Evolutionary conservation across 2,113 vertebrate species (phyloP), one percentile per base, ranked within the genome.

Genomic region (Lagopus muta): DNA sequence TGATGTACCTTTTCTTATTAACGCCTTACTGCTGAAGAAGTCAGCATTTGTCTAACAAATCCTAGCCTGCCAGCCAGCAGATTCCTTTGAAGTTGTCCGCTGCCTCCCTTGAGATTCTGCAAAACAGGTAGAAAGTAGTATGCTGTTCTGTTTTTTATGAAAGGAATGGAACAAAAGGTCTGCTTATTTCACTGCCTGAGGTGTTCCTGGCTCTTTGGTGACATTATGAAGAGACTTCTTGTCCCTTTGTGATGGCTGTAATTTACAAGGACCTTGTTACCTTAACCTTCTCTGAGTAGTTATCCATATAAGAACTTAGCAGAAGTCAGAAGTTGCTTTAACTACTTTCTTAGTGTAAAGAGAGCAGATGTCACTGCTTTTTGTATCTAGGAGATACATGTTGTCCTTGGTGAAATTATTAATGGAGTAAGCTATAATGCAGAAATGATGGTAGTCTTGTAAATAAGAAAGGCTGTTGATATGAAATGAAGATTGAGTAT

Each of bases 51-150:
- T 86, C 16, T 58, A 92, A 61, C 27, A 83, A 77, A 64, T 45
- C 25, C 48, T 52, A 64, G 32, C 13, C 36, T 83, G 50, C 36
- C 55, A 88, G 72, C 67, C 42, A 81, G 60, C 50, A 83, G n/a
- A 58, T 50, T 83, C 55, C 45, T 96, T 86, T 86, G 65, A 86
- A 88, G 47, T 42, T 36, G 13, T 84, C 64, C 64, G 55, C 61
- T 71, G 12, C 75, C 30, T 88, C 50, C 42, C 38, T 45, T 71
- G 52, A 12, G 42, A 80, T 42, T 83, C 65, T 67, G 24, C 47
- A 62, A 69, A 86, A 84, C 61, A 84, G 69, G 55, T 81, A 83
- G 70, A 74, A 88, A 86, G 74, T 34, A 93, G 3, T 80, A n/a
- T 13, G 11, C 24, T 83, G 30, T 13, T 86, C 30, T 88, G 42